Conservation (phyloP, 2,888 invertebrate species). For the Drosophila suboccidentalis region DNA sequence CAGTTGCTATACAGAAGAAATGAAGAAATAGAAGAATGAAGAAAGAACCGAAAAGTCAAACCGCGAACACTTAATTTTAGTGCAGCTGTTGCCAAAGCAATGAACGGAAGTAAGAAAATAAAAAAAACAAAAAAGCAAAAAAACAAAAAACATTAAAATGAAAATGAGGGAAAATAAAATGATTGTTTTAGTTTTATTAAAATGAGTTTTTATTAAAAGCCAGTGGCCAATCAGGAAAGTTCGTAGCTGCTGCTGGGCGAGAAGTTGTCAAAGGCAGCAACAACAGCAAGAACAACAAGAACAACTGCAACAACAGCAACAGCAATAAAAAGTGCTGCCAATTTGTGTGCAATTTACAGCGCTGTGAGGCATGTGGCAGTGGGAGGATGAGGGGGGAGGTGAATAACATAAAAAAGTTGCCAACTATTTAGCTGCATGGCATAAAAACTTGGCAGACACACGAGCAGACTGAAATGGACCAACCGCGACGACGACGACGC, state of each 20-base stretch:
- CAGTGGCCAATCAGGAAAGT: constrained; percentile 53
- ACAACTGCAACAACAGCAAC: constrained; percentile 8
- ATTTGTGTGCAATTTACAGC: constrained; percentile 76
- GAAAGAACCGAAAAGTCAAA: constrained; percentile 24
- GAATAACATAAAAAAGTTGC: constrained; percentile 67
- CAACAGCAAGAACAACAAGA: constrained; percentile 8
- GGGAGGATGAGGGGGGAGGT: neutral
- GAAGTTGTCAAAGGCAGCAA: constrained; percentile 71
- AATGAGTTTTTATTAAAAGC: constrained; percentile 64
- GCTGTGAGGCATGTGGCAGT: neutral
- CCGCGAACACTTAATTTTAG: constrained; percentile 47
- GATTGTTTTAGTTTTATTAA: constrained; percentile 73
- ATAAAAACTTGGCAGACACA: constrained; percentile 78
- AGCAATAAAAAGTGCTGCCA: constrained; percentile 67
- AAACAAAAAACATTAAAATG: neutral
- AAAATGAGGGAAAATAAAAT: constrained; percentile 22
- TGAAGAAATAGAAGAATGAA: neutral
- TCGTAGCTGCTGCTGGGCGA: constrained; percentile 28
- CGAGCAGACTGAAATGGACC: constrained; percentile 68
- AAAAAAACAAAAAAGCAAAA: neutral
- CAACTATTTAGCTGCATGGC: constrained; percentile 73
- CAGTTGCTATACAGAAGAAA: neutral
- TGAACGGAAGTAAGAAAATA: constrained; percentile 26
- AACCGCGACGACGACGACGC: constrained; percentile 39
- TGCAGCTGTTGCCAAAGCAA: constrained; percentile 47